These are phyloP conservation scores for Malurus cyaneus DNA, from an alignment of 2,113 vertebrate genomes.

Conservation along the genomic window DNA sequence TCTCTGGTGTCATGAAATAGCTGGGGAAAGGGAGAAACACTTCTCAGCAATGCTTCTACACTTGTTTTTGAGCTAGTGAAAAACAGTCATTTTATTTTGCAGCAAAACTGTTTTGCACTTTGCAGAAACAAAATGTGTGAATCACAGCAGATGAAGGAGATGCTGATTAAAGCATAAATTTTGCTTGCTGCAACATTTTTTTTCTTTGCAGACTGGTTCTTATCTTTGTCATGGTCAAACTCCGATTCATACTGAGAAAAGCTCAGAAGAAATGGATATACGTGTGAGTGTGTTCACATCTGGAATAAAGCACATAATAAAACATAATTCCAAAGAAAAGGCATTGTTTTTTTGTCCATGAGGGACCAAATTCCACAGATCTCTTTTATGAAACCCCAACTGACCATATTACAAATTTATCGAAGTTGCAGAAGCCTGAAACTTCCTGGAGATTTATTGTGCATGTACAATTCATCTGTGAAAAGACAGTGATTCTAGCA, in stretches of 20 bases:
- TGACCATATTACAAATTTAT: neutral
- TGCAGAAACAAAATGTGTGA: neutral
- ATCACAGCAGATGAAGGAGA: constrained; percentile 28
- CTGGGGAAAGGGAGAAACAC: neutral
- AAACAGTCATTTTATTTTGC: neutral
- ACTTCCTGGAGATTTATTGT: neutral
- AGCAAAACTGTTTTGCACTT: neutral
- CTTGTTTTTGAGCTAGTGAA: neutral
- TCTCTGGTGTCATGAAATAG: neutral
- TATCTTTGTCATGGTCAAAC: constrained; percentile 3
- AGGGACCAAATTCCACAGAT: neutral
- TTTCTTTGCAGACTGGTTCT: neutral
- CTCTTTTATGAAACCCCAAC: neutral
- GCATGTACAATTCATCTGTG: neutral
- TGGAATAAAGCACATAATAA: neutral
- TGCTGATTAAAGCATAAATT: constrained; percentile 49
- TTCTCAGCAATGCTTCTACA: neutral
- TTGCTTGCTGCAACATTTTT: neutral
- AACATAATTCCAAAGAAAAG: neutral
- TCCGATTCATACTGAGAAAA: constrained; percentile 15
- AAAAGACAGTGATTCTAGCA: neutral
- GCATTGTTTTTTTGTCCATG: neutral
- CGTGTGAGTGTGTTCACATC: neutral
- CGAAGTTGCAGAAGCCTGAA: neutral
- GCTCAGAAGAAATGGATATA: neutral